A percentile compares a stretch with the other conserved stretches of the same genome.
Conservation (phyloP, 2,888 invertebrate genomes). For the Stenodera caucasica region DNA sequence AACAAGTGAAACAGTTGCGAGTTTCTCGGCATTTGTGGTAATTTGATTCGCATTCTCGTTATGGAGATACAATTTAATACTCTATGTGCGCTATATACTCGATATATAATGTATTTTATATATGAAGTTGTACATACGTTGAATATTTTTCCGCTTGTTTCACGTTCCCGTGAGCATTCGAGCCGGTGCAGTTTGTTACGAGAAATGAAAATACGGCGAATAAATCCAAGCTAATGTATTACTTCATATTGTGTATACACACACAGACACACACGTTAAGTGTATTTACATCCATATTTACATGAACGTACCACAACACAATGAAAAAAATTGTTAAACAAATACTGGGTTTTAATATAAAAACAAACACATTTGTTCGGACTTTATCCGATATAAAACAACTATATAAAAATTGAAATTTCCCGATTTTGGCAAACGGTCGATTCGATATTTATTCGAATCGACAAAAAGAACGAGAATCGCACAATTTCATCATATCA, state of each 20-base stretch:
- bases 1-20: neutral
- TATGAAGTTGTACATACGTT: slow-evolving; percentile 24
- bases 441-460: no score
- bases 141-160: slow-evolving; percentile 40
- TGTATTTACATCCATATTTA: neutral
- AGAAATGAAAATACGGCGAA: slow-evolving; percentile 37
- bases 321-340: neutral
- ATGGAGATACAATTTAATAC: slow-evolving; percentile 34
- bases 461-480: no score
- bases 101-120: slow-evolving; percentile 24
- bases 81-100: slow-evolving; percentile 29
- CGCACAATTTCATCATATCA: no score
- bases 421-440: no score
- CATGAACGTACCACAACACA: no score
- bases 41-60: slow-evolving; percentile 31
- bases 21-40: slow-evolving; percentile 24
- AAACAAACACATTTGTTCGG: neutral
- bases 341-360: neutral
- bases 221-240: slow-evolving; percentile 39
- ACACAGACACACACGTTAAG: neutral
- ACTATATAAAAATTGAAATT: no score
- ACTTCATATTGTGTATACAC: slow-evolving; percentile 29
- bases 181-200: slow-evolving; percentile 28
- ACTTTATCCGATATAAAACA: no score
- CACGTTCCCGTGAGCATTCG: slow-evolving; percentile 31